Base-by-base conservation (phyloP, 2,888 invertebrate species). In the Eretmocerus hayati region DNA sequence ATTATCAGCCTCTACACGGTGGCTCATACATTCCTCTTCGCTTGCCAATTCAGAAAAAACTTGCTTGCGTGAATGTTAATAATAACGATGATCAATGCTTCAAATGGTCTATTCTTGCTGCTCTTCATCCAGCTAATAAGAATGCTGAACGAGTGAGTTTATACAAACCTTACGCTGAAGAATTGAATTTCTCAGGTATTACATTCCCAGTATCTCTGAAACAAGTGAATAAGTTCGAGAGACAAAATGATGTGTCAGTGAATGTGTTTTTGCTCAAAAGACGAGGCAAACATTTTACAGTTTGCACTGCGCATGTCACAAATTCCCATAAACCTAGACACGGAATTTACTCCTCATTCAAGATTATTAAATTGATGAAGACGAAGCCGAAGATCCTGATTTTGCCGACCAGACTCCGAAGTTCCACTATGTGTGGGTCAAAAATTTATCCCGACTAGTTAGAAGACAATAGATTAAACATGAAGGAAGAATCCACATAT, bases 11-110 rank as follows among this genome's bases (percentile, higher is more conserved):
- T 6, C 53, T 57, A 36, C 42, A 43, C 8, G 58, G 54, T 5
- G 55, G 58, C 20, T 59, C 59, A 19, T 62, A 58, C 46, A 54
- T 63, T 32, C 49, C 48, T 4, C 20, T 52, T 8, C 39, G 15
- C 9, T 6, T 15, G 3, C 2, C 5, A 5, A 39, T 39, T 2
- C 9, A 22, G 15, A 9, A 4, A 8, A 39, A 23, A 23, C 11
- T 23, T 15, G 47, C 46, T 13, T 47, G 46, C 22, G 26, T 53
- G 30, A 50, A 47, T 35, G 45, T 47, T 22, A 35, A 52, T 45
- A 60, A 58, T 9, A 22, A 15, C n/a, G 22, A 39, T 23, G n/a
- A 26, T 23, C 6, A 16, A 9, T 39, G 23, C 11, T 39, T 39
- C 11, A 22, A 23, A n/a, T 23, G 15, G 43, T 9, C 48, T 52